These are phyloP conservation scores for Episyrphus balteatus DNA, from an alignment of 1,140 invertebrate genomes.

Conservation along the genomic window DNA sequence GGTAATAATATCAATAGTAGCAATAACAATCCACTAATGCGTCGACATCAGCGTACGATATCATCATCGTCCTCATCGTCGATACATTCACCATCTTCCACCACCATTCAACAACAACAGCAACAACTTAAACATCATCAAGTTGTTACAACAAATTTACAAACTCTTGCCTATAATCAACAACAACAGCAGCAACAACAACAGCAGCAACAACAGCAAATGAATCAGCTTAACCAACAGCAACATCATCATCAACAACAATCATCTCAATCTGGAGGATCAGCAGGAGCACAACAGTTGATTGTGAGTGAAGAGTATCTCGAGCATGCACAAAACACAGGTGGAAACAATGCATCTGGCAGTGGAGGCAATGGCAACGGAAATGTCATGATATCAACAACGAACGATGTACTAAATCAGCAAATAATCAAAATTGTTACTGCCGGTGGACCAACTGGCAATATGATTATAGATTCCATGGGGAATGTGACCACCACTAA, in stretches of 20 bases:
- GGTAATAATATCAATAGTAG: not conserved
- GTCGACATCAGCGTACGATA: slow-evolving; percentile 6
- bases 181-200: slow-evolving; percentile 6
- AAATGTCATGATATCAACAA: slow-evolving; percentile 7
- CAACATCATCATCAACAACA: not conserved
- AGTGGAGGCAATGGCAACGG: too few species aligned
- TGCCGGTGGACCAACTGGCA: slow-evolving; percentile 21
- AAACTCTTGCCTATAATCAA: not conserved
- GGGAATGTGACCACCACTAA: slow-evolving; percentile 6
- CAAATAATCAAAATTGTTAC: slow-evolving; percentile 33
- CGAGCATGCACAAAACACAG: not conserved
- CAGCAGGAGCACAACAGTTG: not conserved
- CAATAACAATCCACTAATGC: not conserved
- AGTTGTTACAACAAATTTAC: slow-evolving; percentile 14
- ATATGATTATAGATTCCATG: slow-evolving; percentile 24
- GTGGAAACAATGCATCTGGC: not conserved
- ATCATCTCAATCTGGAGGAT: not conserved
- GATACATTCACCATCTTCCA: slow-evolving; percentile 16
- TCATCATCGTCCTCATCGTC: slow-evolving; percentile 18
- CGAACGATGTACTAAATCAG: slow-evolving; percentile 18
- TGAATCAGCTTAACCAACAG: slow-evolving; percentile 1
- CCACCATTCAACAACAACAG: slow-evolving; percentile 10
- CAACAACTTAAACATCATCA: slow-evolving; percentile 15
- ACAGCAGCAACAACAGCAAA: slow-evolving; percentile 3
- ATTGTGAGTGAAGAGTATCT: slow-evolving; percentile 2